Base-by-base conservation (phyloP, 2,797 vertebrate species). In the Knipowitschia caucasica region DNA sequence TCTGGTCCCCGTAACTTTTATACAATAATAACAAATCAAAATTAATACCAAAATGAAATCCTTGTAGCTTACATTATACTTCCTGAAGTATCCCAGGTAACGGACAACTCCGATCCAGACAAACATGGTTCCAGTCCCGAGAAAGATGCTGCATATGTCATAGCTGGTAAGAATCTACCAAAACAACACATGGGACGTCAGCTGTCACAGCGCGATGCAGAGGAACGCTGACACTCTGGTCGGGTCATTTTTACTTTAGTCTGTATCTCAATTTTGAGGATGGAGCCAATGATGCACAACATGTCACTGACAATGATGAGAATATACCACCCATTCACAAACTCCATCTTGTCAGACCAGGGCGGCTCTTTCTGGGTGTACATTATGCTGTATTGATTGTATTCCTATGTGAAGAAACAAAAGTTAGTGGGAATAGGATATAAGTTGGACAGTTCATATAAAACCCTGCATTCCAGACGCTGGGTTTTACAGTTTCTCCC, bases 91-190 rank as follows among this genome's bases (percentile, higher is more conserved):
- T 55, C 94, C 92, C 67, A 99, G 88, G 82, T 98, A 98, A 47
- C 93, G 93, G 65, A 98, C 91, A 58, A 93, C 92, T 21, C 95
- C 93, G n/a, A 95, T 92, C 94, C 96, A 98, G 45, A 95, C 95
- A 0, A 98, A 89, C 94, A 98, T 91, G 55, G 95, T 97, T 21
- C 95, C 93, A 0, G 86, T 93, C 50, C 95, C 95, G 0, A 98
- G 88, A 17, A 98, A 89, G 70, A 98, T 98, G 82, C 95, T 98
- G 77, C 96, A 98, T 55, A 97, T 71, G 4, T 96, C 95, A 0
- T 99, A 98, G 82, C 89, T 96, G 3, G 92, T 91, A 39, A 96
- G 82, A 50, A 89, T 89, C 96, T 98, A 7, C 2, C 56, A 24
- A 3, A 55, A 51, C 2, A 52, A 0, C 2, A 26, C 18, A 42